Evolutionary conservation across 2,888 invertebrate species (phyloP), one percentile per base, ranked within the genome.

Genomic region (Pyrgus malvae): DNA sequence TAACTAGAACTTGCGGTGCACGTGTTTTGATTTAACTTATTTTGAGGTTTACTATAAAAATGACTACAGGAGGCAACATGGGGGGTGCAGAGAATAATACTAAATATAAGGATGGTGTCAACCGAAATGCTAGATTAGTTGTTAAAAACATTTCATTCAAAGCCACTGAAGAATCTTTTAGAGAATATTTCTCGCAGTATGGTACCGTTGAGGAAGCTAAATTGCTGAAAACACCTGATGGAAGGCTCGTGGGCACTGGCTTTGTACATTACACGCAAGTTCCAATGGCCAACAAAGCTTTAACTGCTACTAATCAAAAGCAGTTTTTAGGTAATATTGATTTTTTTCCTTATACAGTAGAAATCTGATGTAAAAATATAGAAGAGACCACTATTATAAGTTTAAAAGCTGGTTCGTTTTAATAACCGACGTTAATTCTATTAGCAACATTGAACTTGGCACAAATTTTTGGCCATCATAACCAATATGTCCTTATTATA

Each of bases 211-310:
- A 92, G 59, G 95, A 97, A 67, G 91, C 97, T 0, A 93, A 94
- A 65, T 74, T 97, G 27, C 76, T 96, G n/a, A 94, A 93, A 66
- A 93, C 92, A 60, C 90, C 94, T 0, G 94, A 95, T 80, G 95
- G 95, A 0, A 94, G 93, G 70, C 82, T 94, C 7, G 94, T 95
- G 1, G 98, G 98, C 3, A 98, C 97, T 81, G 97, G 95, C 2
- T 98, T 98, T 81, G 91, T 98, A 2, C 97, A 98, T 76, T 98
- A 93, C 72, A 92, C 92, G 45, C 91, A 92, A 12, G 92, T 95
- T 3, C 93, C 93, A 56, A 93, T 94, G 82, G 98, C 98, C 5
- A 94, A 94, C 11, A 94, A 94, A 70, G 98, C 97, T 0, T 91
- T 95, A 57, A 81, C 91, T 55, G 91, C 93, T 57, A 92, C 93